Evolutionary conservation across 2,797 vertebrate genomes (phyloP), one percentile per base, ranked within the genome.

Genomic region (Lepus oiostolus): DNA sequence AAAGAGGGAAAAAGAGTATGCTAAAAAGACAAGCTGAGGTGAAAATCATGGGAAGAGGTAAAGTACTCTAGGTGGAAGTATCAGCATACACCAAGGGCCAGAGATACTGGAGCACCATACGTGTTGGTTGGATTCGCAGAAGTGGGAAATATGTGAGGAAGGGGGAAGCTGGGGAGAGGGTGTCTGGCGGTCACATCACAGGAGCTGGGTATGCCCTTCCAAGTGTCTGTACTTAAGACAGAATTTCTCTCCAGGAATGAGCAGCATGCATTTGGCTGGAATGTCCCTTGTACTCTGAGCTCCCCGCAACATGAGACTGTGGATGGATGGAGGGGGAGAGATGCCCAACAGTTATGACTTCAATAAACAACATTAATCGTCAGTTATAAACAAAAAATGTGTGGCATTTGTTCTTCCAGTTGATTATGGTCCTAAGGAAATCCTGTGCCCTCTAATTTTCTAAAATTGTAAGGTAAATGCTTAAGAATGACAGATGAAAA

Each of bases 401-500:
- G 4, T 12, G 82, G 65, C 30, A 8, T 72, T 85, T 82, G 50
- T 71, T 91, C 47, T 71, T 35, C 3, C 58, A 88, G 35, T 19
- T 86, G 90, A 52, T 77, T 84, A 83, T 42, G 26, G 47, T 68
- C 88, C 58, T 35, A 65, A 71, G 87, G 5, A n/a, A 95, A 62
- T 17, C 76, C 26, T 0, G 1, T 62, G 75, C 38, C 90, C 30
- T 91, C 32, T 93, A 26, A 87, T 89, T 95, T 90, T 96, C 77
- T 68, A 75, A 88, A 93, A 65, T 70, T 82, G 30, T n/a, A 79
- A 86, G 54, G n/a, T 32, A 68, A 58, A 32, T 67, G 32, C 77
- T 94, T 67, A 79, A 84, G 32, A 94, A 91, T 89, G 47, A 79
- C 50, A 90, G 42, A 70, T 35, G 32, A 88, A 90, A 65, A 58